Conservation (phyloP, 2,797 vertebrate genomes). For the Vipera ursinii region DNA sequence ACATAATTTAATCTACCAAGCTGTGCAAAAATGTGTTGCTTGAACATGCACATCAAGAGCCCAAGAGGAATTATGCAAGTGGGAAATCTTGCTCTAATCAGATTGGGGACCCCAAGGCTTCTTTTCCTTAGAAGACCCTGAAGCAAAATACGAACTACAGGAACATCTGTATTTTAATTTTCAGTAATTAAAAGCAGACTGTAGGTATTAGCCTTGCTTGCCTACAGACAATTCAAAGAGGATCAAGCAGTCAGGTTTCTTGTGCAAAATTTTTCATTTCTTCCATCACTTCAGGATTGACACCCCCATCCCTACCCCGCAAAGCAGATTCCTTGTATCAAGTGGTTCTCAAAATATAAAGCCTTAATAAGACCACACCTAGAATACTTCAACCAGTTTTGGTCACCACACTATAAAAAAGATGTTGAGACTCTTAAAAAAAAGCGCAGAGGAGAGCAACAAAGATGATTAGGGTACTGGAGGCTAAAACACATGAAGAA, state of each 20-base stretch:
- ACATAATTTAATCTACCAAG: neutral
- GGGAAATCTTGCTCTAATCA: neutral
- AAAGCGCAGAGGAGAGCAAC: too few relatives aligned
- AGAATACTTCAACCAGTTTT: too few relatives aligned
- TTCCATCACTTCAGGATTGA: neutral
- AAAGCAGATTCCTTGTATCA: neutral
- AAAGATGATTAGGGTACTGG: too few relatives aligned
- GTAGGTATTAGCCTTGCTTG: neutral
- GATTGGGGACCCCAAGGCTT: neutral
- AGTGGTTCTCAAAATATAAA: neutral
- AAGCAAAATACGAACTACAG: neutral
- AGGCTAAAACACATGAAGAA: too few relatives aligned
- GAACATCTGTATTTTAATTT: neutral
- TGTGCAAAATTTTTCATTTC: neutral
- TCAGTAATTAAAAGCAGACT: constrained; percentile 2
- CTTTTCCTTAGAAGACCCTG: neutral
- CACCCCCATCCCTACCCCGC: neutral
- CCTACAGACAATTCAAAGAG: neutral
- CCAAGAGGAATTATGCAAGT: neutral
- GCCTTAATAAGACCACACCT: too few relatives aligned
- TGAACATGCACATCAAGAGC: neutral
- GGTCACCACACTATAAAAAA: too few relatives aligned
- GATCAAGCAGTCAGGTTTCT: neutral
- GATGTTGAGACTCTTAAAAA: too few relatives aligned
- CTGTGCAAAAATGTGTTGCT: neutral